Conservation (phyloP, 2,888 invertebrate genomes). For the Tetropium fuscum region DNA sequence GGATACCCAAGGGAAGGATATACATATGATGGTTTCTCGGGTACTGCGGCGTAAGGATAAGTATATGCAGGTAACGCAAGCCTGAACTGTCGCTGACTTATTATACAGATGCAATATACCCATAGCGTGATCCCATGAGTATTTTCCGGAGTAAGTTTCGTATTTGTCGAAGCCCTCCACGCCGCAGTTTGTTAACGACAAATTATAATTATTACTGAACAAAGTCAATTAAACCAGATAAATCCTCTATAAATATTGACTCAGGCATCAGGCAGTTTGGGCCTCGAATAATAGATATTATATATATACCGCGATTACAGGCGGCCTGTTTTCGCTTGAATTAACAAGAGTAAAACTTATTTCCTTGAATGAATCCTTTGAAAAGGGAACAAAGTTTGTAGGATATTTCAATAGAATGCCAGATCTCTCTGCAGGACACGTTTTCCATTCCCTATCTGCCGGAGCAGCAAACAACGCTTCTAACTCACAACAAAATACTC, state of each 20-base stretch:
- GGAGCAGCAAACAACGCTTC: conserved; percentile 49
- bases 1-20: too few relatives aligned
- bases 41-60: too few relatives aligned
- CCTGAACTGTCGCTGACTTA: too few relatives aligned
- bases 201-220: conserved; percentile 13
- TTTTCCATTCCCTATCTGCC: conserved; percentile 52
- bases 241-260: conserved; percentile 13
- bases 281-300: conserved; percentile 16
- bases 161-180: too few relatives aligned
- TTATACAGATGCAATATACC: too few relatives aligned
- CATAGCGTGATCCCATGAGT: too few relatives aligned
- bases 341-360: conserved; percentile 40
- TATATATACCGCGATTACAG: conserved; percentile 23
- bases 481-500: conserved; percentile 51
- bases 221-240: conserved; percentile 19
- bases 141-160: too few relatives aligned
- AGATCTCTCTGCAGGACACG: conserved; percentile 53
- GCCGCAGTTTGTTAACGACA: conserved; percentile 7
- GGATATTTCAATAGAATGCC: conserved; percentile 46
- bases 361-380: conserved; percentile 39
- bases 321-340: conserved; percentile 35
- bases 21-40: too few relatives aligned
- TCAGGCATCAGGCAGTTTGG: not conserved
- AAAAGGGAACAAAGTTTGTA: conserved; percentile 41
- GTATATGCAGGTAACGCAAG: too few relatives aligned